Base-by-base conservation (phyloP, 2,888 invertebrate genomes). In the Galerucella nymphaeae region DNA sequence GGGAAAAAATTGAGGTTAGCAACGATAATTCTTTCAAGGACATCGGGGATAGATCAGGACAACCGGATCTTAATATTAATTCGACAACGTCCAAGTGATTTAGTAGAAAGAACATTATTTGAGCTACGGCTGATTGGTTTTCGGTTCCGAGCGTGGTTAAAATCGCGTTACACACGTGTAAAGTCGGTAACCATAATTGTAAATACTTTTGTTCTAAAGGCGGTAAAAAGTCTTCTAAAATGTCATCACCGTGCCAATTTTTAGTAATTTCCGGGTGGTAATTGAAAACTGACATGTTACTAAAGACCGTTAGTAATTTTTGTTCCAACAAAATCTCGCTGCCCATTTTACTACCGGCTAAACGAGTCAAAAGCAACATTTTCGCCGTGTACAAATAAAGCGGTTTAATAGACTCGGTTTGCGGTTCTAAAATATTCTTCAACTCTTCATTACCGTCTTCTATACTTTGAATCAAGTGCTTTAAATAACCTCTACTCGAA, bases 371-470 rank as follows among this genome's bases (percentile, higher is more conserved):
- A 77, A 95, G 89, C 50, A 94, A 91, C 92, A 97, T 93, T 87
- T 95, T 95, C 0, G 96, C 93, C 85, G 96, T 94, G 86, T 95
- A 97, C 16, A 96, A 90, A 87, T 95, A 97, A 0, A 97, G 86
- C 0, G 93, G 92, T 70, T 93, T 90, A 58, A 96, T 88, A 2
- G 91, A 91, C 42, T 77, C 78, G 13, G 77, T 70, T 64, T 90
- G 90, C 14, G 90, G 90, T 79, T 92, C 91, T 59, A 94, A 82
- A n/a, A 93, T 89, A 83, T 88, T 88, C 68, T 88, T 87, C 20
- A 96, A 85, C 20, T 92, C 90, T 61, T 90, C 90, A 82, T 96
- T 94, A 48, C 94, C 93, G 73, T 93, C 92, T 73, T 92, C 83
- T 71, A 97, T 86, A 74, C 94, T 93, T 80, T 96, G 94, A 38